phyloP scores from a whole-genome alignment of 2,888 invertebrate genomes.

The Sphinx pinastri region DNA sequence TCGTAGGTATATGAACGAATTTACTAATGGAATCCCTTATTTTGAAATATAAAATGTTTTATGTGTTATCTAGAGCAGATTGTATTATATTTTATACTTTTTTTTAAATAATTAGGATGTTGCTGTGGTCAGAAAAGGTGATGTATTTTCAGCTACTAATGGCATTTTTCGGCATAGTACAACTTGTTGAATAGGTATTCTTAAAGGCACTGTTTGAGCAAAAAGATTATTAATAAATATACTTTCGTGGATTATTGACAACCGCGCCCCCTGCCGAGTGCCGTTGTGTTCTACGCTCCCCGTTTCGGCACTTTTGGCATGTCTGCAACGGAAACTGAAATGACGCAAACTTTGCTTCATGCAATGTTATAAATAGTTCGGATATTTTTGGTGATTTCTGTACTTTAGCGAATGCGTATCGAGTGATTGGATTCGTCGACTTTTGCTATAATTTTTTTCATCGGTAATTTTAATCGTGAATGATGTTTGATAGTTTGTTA shows the following conservation, averaged over 20 bases:
- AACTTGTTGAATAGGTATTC: too few relatives aligned
- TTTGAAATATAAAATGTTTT: too few relatives aligned
- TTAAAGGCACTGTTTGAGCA: too few relatives aligned
- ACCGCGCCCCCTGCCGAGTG: not conserved
- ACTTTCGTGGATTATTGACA: not conserved
- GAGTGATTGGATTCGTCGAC: constrained; percentile 18
- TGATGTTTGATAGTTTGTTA: constrained; percentile 30
- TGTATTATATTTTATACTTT: too few relatives aligned
- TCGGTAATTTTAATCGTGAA: constrained; percentile 9
- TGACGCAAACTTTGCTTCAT: constrained; percentile 51
- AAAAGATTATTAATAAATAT: not conserved
- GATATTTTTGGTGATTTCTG: constrained; percentile 32
- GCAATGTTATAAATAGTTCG: constrained; percentile 40
- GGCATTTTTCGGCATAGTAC: too few relatives aligned
- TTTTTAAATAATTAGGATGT: too few relatives aligned
- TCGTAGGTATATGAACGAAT: too few relatives aligned
- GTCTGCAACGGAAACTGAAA: constrained; percentile 51
- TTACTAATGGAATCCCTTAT: too few relatives aligned
- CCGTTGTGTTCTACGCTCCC: constrained; percentile 20
- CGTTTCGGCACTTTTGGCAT: constrained; percentile 45
- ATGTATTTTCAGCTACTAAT: too few relatives aligned
- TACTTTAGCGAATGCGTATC: constrained; percentile 20
- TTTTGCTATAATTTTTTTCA: constrained; percentile 5
- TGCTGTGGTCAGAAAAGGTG: too few relatives aligned
- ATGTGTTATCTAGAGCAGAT: too few relatives aligned